These are phyloP conservation scores for Anhinga anhinga DNA, from an alignment of 2,113 vertebrate genomes.

Conservation along the genomic window DNA sequence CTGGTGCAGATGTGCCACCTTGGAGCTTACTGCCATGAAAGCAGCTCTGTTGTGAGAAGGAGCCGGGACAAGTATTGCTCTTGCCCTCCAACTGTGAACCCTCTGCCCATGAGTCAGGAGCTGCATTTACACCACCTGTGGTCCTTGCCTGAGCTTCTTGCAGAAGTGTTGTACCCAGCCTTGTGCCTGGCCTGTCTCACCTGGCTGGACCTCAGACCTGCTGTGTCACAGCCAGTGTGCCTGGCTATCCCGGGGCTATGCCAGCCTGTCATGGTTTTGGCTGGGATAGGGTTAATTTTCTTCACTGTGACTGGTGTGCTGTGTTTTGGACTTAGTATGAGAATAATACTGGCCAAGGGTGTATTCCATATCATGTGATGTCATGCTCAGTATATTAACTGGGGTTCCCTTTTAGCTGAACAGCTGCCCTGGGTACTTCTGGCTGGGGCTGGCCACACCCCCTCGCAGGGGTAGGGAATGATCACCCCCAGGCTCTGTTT, in stretches of 20 bases:
- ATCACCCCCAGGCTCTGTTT: no score
- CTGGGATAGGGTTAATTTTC: no score
- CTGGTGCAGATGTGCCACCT: background rate
- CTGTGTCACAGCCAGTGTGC: background rate
- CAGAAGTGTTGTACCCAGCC: background rate
- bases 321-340: no score
- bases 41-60: background rate
- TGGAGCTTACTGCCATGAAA: background rate
- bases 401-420: no score
- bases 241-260: background rate
- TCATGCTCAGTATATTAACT: no score
- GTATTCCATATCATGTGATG: no score
- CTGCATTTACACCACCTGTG: fast-evolving
- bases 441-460: no score
- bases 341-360: no score
- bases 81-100: fast-evolving
- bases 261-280: no score
- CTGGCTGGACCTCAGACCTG: background rate
- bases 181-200: background rate
- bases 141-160: background rate
- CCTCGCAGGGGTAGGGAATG: no score
- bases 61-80: background rate
- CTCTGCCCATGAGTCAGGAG: background rate
- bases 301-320: no score
- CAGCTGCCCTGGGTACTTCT: no score